These are phyloP conservation scores for Glomeris marginata DNA, from an alignment of 2,888 invertebrate genomes.

Conservation along the genomic window DNA sequence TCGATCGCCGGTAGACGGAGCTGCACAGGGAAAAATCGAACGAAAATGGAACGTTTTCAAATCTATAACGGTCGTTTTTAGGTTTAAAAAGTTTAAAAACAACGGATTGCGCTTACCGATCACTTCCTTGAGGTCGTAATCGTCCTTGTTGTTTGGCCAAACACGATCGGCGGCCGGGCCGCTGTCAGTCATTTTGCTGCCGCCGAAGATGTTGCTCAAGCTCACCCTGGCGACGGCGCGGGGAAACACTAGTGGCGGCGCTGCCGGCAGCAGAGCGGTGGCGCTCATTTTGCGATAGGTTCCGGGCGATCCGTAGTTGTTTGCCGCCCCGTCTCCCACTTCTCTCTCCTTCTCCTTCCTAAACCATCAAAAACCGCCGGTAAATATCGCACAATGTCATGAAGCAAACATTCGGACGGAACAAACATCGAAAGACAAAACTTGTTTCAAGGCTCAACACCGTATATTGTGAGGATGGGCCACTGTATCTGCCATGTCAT, in stretches of 20 bases:
- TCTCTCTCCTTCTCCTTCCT: too few species aligned
- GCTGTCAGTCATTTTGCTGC: slow-evolving; percentile 41
- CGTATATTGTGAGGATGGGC: too few species aligned
- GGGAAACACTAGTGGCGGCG: slow-evolving; percentile 10
- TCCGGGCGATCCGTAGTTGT: slow-evolving; percentile 3
- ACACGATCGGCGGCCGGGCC: slow-evolving; percentile 24
- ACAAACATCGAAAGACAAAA: too few species aligned
- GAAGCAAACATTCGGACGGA: too few species aligned
- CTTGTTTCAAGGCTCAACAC: too few species aligned
- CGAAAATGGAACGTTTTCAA: background rate
- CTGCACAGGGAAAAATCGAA: background rate
- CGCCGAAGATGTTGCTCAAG: slow-evolving; percentile 41
- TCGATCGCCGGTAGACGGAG: too few species aligned
- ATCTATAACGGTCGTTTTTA: too few species aligned
- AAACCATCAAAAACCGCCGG: too few species aligned
- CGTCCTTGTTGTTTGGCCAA: slow-evolving; percentile 84
- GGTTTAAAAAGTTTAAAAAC: slow-evolving; percentile 2
- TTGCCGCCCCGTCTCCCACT: background rate
- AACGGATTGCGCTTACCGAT: slow-evolving; percentile 51
- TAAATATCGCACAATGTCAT: too few species aligned
- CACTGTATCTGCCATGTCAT: too few species aligned
- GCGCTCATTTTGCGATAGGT: slow-evolving; percentile 38
- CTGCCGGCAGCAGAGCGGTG: slow-evolving; percentile 20
- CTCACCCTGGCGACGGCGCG: slow-evolving; percentile 20
- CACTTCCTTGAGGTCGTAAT: slow-evolving; percentile 83